A percentile compares a stretch with the other conserved stretches of the same genome.
Evolutionary conservation across 2,113 vertebrate genomes (phyloP).

Genomic region (Aleadryas rufinucha): DNA sequence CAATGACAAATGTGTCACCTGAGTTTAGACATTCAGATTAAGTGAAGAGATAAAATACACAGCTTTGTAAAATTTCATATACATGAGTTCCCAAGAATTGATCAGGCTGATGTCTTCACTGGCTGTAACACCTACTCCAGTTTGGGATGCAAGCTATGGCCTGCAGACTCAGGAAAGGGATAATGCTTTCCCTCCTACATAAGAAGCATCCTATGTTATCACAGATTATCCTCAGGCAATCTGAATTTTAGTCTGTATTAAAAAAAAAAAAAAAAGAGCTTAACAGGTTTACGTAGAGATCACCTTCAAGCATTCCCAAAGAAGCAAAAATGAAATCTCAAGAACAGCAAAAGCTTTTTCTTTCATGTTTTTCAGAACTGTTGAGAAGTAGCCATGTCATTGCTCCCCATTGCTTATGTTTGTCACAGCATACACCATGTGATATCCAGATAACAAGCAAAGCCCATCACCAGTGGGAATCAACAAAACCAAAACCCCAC

Average conservation of each 20-base stretch:
- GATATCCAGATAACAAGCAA: not conserved
- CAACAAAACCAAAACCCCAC: not conserved
- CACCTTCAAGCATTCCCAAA: not conserved
- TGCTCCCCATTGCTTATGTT: not conserved
- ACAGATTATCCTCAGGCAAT: not conserved
- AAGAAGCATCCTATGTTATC: not conserved
- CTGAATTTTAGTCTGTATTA: not conserved
- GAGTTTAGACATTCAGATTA: not conserved
- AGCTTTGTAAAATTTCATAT: not conserved
- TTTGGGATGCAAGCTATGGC: not conserved
- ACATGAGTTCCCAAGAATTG: not conserved
- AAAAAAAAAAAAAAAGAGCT: not conserved
- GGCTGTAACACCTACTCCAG: not conserved
- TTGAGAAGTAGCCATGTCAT: not conserved
- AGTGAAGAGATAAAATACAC: not conserved
- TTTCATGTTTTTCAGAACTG: not conserved
- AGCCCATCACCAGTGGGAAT: not conserved
- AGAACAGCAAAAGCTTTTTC: not conserved
- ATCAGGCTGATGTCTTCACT: not conserved
- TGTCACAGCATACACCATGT: not conserved
- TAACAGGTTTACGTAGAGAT: not conserved
- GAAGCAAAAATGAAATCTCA: not conserved
- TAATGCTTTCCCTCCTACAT: not conserved
- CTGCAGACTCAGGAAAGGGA: not conserved
- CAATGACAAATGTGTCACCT: not conserved